Percentiles rank a stretch among this genome's conserved stretches.
phyloP scores from a whole-genome alignment of 2,113 vertebrate species.

The Micronycteris hirsuta region DNA sequence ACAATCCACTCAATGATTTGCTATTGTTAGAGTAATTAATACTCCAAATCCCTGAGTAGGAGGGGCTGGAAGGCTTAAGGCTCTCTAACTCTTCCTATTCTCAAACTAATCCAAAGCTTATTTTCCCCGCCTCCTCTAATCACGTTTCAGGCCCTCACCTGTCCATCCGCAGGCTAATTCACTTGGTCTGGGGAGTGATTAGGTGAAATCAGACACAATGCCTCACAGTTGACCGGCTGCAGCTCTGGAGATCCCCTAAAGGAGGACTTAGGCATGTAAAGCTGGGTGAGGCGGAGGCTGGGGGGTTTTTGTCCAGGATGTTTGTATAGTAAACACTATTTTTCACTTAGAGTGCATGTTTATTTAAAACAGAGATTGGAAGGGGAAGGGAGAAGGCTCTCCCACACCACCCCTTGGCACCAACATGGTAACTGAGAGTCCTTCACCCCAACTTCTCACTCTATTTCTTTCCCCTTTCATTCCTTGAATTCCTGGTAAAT shows the following conservation, averaged over 20 bases:
- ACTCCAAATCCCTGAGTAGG: slow-evolving; percentile 36
- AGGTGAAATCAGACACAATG: not conserved
- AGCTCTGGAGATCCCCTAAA: not conserved
- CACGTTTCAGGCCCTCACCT: not conserved
- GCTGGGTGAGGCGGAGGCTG: not conserved
- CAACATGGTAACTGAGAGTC: not conserved
- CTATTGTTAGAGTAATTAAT: slow-evolving; percentile 73
- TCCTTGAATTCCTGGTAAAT: not conserved
- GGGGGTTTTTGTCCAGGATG: not conserved
- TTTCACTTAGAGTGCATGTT: not conserved
- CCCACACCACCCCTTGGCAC: not conserved
- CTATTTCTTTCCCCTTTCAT: not conserved
- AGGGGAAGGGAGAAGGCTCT: not conserved
- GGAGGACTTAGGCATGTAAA: not conserved
- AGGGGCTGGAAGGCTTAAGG: not conserved
- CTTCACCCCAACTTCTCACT: not conserved
- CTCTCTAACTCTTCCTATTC: slow-evolving; percentile 13
- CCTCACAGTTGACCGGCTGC: not conserved
- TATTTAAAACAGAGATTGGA: not conserved
- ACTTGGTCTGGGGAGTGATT: not conserved
- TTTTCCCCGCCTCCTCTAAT: not conserved
- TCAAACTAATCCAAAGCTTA: slow-evolving; percentile 8
- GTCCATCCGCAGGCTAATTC: not conserved
- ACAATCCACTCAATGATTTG: slow-evolving; percentile 37
- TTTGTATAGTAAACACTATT: not conserved